phyloP scores from a whole-genome alignment of 2,797 vertebrate genomes.

The Melanotaenia boesemani region DNA sequence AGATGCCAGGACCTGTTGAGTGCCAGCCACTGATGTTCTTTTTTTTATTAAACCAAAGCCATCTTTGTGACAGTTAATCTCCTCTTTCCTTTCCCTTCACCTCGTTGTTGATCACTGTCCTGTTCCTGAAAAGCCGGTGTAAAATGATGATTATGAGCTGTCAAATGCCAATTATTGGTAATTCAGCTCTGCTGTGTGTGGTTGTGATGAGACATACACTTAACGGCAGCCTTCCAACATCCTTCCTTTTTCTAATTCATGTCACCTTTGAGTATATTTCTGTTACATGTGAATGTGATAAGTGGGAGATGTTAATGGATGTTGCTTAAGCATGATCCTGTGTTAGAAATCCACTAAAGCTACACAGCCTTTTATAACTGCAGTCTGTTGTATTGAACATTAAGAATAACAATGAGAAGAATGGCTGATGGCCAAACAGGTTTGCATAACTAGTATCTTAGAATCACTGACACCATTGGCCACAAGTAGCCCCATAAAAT shows the following conservation, averaged over 20 bases:
- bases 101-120: slow-evolving; percentile 56
- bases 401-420: slow-evolving; percentile 7
- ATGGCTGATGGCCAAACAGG: not conserved
- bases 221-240: slow-evolving; percentile 9
- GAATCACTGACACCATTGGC: too few species aligned
- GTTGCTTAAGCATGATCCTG: slow-evolving; percentile 13
- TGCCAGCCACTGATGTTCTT: slow-evolving; percentile 10
- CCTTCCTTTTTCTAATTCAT: slow-evolving; percentile 9
- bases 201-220: slow-evolving; percentile 49
- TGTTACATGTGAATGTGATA: not conserved
- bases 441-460: not conserved
- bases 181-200: slow-evolving; percentile 48
- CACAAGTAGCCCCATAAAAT: not conserved
- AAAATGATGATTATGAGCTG: slow-evolving; percentile 65
- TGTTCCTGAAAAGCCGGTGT: slow-evolving; percentile 46
- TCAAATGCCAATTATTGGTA: slow-evolving; percentile 67
- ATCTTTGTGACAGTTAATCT: slow-evolving; percentile 44
- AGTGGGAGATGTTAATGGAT: slow-evolving; percentile 20
- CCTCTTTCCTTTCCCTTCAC: slow-evolving; percentile 32
- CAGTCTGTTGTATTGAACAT: not conserved
- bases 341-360: slow-evolving; percentile 10
- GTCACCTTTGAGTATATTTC: slow-evolving; percentile 29
- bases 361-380: not conserved
- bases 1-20: slow-evolving; percentile 26
- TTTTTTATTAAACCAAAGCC: slow-evolving; percentile 19